Evolutionary conservation across 2,888 invertebrate species (phyloP).

Genomic region (Sturmia bella): DNA sequence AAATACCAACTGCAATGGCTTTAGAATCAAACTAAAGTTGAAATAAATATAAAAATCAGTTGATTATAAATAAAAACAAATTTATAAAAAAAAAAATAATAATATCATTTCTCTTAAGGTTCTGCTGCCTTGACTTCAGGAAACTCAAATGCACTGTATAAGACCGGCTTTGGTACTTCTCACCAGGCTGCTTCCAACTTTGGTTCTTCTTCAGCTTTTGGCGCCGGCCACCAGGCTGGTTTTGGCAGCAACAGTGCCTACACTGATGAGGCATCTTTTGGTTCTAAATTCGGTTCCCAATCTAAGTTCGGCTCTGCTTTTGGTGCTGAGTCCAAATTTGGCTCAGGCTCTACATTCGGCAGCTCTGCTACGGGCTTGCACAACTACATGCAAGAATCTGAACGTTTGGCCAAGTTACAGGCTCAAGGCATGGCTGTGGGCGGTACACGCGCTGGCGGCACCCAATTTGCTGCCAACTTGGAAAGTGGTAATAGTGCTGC

Average conservation of each 20-base stretch:
- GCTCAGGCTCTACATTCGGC: slow-evolving; percentile 40
- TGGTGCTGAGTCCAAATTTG: slow-evolving; percentile 61
- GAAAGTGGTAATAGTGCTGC: slow-evolving; percentile 47
- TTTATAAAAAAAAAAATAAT: no score
- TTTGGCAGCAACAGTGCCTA: slow-evolving; percentile 46
- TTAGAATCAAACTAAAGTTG: no score
- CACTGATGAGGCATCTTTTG: slow-evolving; percentile 56
- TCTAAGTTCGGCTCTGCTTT: no score
- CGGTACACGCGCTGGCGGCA: slow-evolving; percentile 73
- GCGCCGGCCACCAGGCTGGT: slow-evolving; percentile 26
- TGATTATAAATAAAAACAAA: no score
- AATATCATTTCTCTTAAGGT: not conserved
- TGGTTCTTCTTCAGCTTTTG: slow-evolving; percentile 28
- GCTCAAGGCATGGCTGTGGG: slow-evolving; percentile 74
- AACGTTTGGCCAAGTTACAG: slow-evolving; percentile 79
- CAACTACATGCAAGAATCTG: slow-evolving; percentile 78
- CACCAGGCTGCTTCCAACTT: slow-evolving; percentile 46
- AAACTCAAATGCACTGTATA: slow-evolving; percentile 37
- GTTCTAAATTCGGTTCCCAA: slow-evolving; percentile 56
- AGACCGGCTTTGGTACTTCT: slow-evolving; percentile 22
- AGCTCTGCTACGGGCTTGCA: slow-evolving; percentile 72
- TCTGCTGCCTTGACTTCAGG: slow-evolving; percentile 38
- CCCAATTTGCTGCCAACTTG: slow-evolving; percentile 70
- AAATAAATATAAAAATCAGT: no score
- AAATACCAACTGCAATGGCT: no score